A percentile compares a stretch with the other conserved stretches of the same genome.
Conservation (phyloP, 2,797 vertebrate species). For the Myripristis jacobus region DNA sequence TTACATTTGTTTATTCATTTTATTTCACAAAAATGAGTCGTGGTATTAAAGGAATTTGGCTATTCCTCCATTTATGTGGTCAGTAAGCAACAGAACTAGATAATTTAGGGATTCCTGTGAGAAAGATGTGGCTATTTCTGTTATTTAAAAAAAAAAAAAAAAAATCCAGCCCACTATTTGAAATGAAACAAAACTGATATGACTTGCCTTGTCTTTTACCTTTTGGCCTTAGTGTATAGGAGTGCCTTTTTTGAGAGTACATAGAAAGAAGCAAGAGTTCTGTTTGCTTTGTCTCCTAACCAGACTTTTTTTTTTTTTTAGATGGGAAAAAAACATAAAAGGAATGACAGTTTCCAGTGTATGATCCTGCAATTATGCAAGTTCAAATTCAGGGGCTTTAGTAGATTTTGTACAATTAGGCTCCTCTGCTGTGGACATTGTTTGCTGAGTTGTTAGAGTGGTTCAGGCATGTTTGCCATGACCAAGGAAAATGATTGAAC, state of each 20-base stretch:
- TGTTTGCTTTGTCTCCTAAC: conserved; percentile 11
- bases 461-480: conserved; percentile 41
- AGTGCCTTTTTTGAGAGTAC: conserved; percentile 43
- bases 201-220: conserved; percentile 42
- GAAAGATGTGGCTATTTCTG: conserved; percentile 21
- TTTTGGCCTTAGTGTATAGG: conserved; percentile 54
- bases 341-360: conserved; percentile 18
- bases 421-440: conserved; percentile 31
- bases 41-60: conserved; percentile 2
- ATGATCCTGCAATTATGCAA: conserved; percentile 32
- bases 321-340: conserved; percentile 10
- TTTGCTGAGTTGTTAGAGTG: conserved; percentile 49
- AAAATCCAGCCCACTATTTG: conserved; percentile 33
- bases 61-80: conserved; percentile 21
- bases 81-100: conserved; percentile 39
- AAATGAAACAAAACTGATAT: conserved; percentile 41
- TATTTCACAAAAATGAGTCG: conserved; percentile 55
- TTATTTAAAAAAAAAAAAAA: too few relatives aligned
- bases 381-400: conserved; percentile 45
- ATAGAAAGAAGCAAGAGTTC: conserved; percentile 16
- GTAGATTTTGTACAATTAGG: conserved; percentile 39
- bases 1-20: conserved; percentile 54
- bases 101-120: conserved; percentile 31
- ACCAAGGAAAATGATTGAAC: conserved; percentile 61
- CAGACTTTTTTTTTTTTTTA: background rate